Percentiles rank a stretch among this genome's conserved stretches.
Evolutionary conservation across 92 coral and sea anemone species (phyloP).

Genomic region (Porites lobata): DNA sequence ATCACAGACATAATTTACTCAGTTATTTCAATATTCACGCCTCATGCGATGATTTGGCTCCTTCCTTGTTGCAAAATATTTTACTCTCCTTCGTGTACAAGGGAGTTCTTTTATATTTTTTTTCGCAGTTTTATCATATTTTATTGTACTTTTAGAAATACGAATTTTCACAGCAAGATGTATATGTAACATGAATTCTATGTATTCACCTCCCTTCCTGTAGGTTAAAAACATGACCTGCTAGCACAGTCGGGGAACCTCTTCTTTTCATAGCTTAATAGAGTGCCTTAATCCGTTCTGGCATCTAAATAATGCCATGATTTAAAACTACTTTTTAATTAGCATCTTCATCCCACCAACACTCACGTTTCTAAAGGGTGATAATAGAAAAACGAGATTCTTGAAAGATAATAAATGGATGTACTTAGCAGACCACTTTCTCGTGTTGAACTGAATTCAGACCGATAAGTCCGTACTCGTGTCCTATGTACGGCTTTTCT

Average conservation of each 20-base stretch:
- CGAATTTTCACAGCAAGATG: neutral
- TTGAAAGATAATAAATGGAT: neutral
- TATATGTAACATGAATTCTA: neutral
- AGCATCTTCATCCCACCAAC: neutral
- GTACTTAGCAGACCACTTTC: neutral
- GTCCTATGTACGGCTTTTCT: too few species aligned
- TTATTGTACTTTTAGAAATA: too few species aligned
- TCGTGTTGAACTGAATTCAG: neutral
- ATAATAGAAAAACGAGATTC: neutral
- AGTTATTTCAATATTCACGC: neutral
- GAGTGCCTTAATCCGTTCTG: neutral
- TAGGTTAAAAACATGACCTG: neutral
- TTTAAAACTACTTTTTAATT: neutral
- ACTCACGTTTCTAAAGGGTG: neutral
- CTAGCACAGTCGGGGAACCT: neutral
- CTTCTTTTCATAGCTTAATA: neutral
- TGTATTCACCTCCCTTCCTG: slow-evolving; percentile 5
- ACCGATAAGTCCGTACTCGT: too few species aligned
- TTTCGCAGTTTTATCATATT: too few species aligned
- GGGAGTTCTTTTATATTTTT: neutral
- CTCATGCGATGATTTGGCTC: neutral
- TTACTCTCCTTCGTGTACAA: neutral
- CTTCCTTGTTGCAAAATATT: neutral
- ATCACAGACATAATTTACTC: too few species aligned
- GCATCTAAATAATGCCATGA: neutral